Evolutionary conservation across 92 coral and sea anemone species (phyloP), one percentile per base, ranked within the genome.

Genomic region (Umimayanthus chanpuru): DNA sequence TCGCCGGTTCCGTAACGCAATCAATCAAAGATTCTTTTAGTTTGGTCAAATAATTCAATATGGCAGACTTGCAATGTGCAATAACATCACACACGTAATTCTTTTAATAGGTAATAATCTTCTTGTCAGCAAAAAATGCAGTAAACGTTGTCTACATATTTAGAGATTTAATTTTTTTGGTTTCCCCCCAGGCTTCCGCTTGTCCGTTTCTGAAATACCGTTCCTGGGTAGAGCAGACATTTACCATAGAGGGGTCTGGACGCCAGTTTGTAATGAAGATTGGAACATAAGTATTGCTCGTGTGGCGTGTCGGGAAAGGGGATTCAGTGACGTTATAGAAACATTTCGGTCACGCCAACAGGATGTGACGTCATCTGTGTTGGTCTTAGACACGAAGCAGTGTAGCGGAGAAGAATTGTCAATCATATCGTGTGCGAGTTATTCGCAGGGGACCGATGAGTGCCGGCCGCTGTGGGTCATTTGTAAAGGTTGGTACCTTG

Each of bases 281-380:
- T 83, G 87, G 87, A 70, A 83, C 67, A 28, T 67, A 23, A 71
- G 30, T 29, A 70, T 70, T 71, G 87, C 47, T n/a, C 65, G 78
- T 29, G n/a, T 71, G 26, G 87, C 47, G 6, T 83, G 87, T 32
- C 87, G 79, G 30, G 87, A 83, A 83, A 32, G 25, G 87, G 87
- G 87, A 26, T 72, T 43, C 56, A 41, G 2, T 5, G 77, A 83
- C 66, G 78, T 44, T 67, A 70, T 83, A 10, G 87, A 83, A 47
- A 83, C 79, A n/a, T 83, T 83, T 43, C 87, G 71, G 43, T 83
- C 87, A 18, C 58, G 29, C 11, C 39, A 53, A 32, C 43, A 68
- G 41, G 44, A 83, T 20, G 39, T 28, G 65, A 83, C 61, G 12
- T 83, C 79, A 26, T 18, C 30, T 16, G 78, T 67, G 2, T 29